Base-by-base conservation (phyloP, 2,113 vertebrate species). In the Planiliza haematocheilus region DNA sequence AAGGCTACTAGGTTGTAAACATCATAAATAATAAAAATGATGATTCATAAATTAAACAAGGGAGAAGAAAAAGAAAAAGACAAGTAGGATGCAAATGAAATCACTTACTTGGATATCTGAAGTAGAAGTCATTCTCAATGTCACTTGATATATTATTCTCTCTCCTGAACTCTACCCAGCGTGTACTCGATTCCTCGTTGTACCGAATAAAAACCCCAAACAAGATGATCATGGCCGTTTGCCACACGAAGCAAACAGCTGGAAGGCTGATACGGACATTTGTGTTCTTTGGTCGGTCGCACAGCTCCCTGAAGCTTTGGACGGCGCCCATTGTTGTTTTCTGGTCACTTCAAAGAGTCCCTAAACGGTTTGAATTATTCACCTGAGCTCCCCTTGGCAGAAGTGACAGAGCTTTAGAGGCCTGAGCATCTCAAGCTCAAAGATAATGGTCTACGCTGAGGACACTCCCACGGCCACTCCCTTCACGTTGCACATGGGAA, bases 41-140 rank as follows among this genome's bases (percentile, higher is more conserved):
- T 21, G 5, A 10, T 21, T 21, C 17, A 50, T 10, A 18, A 20
- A 50, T 20, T 10, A 18, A 2, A 7, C 9, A 30, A 17, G 20
- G 51, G 59, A 43, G 10, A 57, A 42, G 14, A 51, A 17, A 18
- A 30, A 30, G 24, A 30, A 30, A 5, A 30, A 30, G 24, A 5
- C 5, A 30, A 30, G 24, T 30, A 30, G 24, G 24, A 30, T 3
- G 24, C 5, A 30, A 21, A 42, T 2, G 0, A 21, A 72, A n/a
- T 24, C 17, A 99, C 98, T 97, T 95, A 99, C 98, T 99, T 1
- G 98, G 97, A 74, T 99, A 99, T 92, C 97, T 94, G 90, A 88
- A 99, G 92, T 99, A 99, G 93, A 97, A 99, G 53, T 99, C 96
- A 0, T 99, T 99, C 58, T 98, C 95, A 1, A 91, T 56, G 81